These are phyloP conservation scores for Pyrgilauda ruficollis DNA, from an alignment of 2,113 vertebrate species.

Conservation along the genomic window DNA sequence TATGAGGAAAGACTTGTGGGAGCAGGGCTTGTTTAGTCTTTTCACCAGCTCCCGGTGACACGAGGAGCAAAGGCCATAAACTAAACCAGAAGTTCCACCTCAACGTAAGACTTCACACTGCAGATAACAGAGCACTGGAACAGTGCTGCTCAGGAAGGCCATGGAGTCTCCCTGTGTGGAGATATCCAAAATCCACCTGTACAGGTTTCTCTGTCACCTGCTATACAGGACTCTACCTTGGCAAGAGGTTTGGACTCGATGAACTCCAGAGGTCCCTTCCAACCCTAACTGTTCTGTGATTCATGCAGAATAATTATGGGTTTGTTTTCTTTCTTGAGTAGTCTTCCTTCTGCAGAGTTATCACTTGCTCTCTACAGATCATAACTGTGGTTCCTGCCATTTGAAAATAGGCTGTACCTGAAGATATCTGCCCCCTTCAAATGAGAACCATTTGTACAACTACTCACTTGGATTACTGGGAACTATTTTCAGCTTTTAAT, in stretches of 20 bases:
- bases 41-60: background rate
- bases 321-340: background rate
- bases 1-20: no score
- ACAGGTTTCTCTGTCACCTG: background rate
- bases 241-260: background rate
- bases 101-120: background rate
- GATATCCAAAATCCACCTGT: background rate
- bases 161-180: background rate
- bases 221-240: no score
- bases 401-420: background rate
- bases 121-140: background rate
- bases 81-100: background rate
- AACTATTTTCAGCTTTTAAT: background rate
- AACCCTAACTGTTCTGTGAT: background rate
- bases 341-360: background rate
- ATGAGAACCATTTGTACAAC: background rate
- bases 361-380: background rate
- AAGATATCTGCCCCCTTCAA: background rate
- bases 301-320: background rate
- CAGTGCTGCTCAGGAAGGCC: background rate
- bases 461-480: background rate
- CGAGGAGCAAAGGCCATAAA: fast-evolving
- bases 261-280: background rate
- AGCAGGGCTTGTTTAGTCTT: background rate
- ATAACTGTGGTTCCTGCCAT: background rate